Base-by-base conservation (phyloP, 2,797 vertebrate genomes). In the Sebastes paucispinis region DNA sequence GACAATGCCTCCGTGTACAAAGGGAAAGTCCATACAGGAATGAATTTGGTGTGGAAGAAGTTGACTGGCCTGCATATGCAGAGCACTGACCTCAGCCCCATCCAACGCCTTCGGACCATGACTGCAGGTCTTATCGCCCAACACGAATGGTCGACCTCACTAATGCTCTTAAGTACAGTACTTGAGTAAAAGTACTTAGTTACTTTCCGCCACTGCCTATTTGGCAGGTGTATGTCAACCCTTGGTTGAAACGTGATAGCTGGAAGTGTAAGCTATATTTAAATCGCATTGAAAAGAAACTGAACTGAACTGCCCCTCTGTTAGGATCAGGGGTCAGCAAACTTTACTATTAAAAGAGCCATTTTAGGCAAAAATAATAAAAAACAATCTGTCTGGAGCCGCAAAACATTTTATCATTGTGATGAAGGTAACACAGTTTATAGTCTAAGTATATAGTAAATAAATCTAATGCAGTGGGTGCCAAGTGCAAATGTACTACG, bases 281-380 rank as follows among this genome's bases (percentile, higher is more conserved):
- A 63, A 43, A 10, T 7, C 66, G 31, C 69, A 67, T 63, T 54
- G 4, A 85, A 81, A 80, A 67, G 2, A 81, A 75, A 87, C 32
- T 32, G 32, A 32, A 32, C 32, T 75, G 72, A 31, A 18, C 34
- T 13, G 54, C 70, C 32, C 52, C 68, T 80, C 75, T 85, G 85
- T 76, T 1, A 0, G 5, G 39, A 43, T 43, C 39, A 0, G 5
- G 39, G 39, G 39, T 43, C 39, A 16, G 39, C 39, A 43, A 43
- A 5, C 39, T 43, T 43, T 43, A 43, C 6, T 43, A 43, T 43
- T 2, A 43, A 43, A 43, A 43, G 39, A 0, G 0, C 6, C 39
- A 43, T 43, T 43, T 43, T 16, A 43, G 39, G 39, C 39, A 43
- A 43, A 43, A 43, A 16, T 43, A 43, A 43, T 43, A 43, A 43